Evolutionary conservation across 2,113 vertebrate genomes (phyloP).

Genomic region (Gambusia affinis): DNA sequence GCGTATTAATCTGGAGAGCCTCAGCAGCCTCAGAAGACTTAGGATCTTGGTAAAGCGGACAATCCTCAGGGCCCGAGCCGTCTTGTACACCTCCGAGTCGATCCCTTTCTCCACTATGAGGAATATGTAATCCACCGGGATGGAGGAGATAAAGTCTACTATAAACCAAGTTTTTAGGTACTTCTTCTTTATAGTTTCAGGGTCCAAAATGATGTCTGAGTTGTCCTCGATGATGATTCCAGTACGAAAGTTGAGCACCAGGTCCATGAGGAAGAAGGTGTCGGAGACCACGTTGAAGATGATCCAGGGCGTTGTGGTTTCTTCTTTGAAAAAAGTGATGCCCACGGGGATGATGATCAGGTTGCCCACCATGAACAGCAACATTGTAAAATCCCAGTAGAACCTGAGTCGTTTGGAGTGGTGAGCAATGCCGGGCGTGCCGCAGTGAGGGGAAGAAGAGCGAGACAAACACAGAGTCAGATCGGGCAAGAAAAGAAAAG

Average conservation of each 20-base stretch:
- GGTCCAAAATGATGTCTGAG: slow-evolving; percentile 97
- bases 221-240: slow-evolving; percentile 99
- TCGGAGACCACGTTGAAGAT: slow-evolving; percentile 98
- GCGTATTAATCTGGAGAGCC: slow-evolving; percentile 92
- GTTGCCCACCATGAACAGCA: slow-evolving; percentile 98
- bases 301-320: slow-evolving; percentile 96
- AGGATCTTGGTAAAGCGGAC: slow-evolving; percentile 97
- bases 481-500: slow-evolving; percentile 55
- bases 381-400: slow-evolving; percentile 99
- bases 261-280: slow-evolving; percentile 98
- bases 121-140: slow-evolving; percentile 99
- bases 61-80: slow-evolving; percentile 92
- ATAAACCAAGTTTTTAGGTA: slow-evolving; percentile 98
- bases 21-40: slow-evolving; percentile 89
- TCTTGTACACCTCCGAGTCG: slow-evolving; percentile 98
- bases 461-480: slow-evolving; percentile 67
- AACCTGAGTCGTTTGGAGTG: slow-evolving; percentile 81
- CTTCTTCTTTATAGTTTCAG: slow-evolving; percentile 92
- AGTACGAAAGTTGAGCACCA: slow-evolving; percentile 97
- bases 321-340: slow-evolving; percentile 99
- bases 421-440: slow-evolving; percentile 18
- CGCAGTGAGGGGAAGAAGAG: slow-evolving; percentile 3
- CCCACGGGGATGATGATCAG: slow-evolving; percentile 98
- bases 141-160: slow-evolving; percentile 98
- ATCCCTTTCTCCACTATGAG: slow-evolving; percentile 98